phyloP scores from a whole-genome alignment of 2,113 vertebrate genomes.

The Thinocorus orbignyianus region DNA sequence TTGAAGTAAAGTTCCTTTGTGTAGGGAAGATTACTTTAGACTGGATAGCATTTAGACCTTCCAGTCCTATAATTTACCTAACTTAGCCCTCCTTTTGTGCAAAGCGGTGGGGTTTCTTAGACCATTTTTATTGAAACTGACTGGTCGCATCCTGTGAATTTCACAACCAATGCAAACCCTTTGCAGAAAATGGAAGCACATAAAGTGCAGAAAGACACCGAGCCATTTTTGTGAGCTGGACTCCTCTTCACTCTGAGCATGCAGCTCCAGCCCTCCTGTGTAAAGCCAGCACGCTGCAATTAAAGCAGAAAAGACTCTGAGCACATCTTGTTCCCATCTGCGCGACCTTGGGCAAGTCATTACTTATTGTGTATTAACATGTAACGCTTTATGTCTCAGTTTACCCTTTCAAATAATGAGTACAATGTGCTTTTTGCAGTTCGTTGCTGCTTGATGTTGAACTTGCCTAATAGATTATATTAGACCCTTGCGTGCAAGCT shows the following conservation, averaged over 20 bases:
- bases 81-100: not conserved
- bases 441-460: not conserved
- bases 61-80: not conserved
- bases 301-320: not conserved
- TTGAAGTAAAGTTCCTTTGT: not conserved
- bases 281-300: not conserved
- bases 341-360: not conserved
- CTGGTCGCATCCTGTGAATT: not conserved
- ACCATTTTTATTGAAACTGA: not conserved
- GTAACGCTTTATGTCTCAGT: not conserved
- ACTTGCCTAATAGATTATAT: not conserved
- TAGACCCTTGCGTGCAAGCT: not conserved
- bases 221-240: not conserved
- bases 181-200: not conserved
- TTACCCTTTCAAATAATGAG: slow-evolving; percentile 6
- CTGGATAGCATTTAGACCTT: not conserved
- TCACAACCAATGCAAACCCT: not conserved
- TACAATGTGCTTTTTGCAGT: not conserved
- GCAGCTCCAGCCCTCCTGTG: not conserved
- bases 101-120: not conserved
- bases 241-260: not conserved
- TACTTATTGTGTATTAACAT: slow-evolving; percentile 2
- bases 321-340: not conserved
- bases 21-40: not conserved
- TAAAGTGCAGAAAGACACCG: not conserved